Percentiles rank a stretch among this genome's conserved stretches.
Conservation (phyloP, 2,113 vertebrate species). For the Shinisaurus crocodilurus region DNA sequence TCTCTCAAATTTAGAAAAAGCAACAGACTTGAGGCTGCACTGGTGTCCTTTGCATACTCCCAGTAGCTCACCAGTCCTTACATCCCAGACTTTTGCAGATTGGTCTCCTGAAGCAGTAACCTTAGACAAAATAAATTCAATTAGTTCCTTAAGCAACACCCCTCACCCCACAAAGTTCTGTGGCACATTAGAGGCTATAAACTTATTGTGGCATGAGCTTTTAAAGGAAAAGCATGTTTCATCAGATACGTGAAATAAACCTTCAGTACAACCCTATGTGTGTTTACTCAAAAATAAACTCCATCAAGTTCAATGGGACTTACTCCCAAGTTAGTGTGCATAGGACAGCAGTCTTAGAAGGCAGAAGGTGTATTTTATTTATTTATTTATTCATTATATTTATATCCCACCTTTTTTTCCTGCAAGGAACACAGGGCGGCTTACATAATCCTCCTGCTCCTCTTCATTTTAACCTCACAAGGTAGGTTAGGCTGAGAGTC, state of each 20-base stretch:
- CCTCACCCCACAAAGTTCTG: neutral
- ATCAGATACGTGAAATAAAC: neutral
- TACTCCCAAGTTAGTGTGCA: neutral
- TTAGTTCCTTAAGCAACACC: constrained; percentile 23
- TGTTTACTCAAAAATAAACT: neutral
- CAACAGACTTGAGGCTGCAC: constrained; percentile 95
- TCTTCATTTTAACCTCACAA: too few species aligned
- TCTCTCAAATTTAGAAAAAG: constrained; percentile 90
- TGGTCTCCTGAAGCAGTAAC: constrained; percentile 97
- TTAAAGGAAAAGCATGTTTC: neutral
- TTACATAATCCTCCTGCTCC: too few species aligned
- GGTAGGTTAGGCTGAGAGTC: too few species aligned
- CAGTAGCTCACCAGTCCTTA: constrained; percentile 86
- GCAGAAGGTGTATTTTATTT: neutral
- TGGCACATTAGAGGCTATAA: neutral
- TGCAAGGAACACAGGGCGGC: too few species aligned
- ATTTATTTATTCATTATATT: too few species aligned
- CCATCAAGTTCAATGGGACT: neutral
- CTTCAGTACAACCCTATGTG: neutral
- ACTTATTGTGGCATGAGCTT: neutral
- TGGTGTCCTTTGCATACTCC: constrained; percentile 95
- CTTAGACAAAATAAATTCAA: constrained; percentile 72
- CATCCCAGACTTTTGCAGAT: constrained; percentile 94
- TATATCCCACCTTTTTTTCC: too few species aligned
- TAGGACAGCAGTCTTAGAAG: neutral